These are phyloP conservation scores for Pluvianellus socialis DNA, from an alignment of 2,113 vertebrate species.

Conservation along the genomic window DNA sequence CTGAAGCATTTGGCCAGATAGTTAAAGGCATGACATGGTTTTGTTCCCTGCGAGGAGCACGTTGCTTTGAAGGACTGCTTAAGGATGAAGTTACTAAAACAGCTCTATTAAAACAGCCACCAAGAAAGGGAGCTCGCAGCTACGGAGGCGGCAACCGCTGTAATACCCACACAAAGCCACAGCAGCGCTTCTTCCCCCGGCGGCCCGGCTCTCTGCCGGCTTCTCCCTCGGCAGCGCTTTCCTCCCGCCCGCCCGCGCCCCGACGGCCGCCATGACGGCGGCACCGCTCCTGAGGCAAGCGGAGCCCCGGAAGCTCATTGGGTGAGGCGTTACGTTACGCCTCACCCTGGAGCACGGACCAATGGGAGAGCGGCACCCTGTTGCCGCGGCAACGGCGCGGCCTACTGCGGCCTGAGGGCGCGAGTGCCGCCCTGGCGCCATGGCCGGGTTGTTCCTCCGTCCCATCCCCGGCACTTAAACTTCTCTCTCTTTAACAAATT, in stretches of 20 bases:
- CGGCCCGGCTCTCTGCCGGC: too few relatives aligned
- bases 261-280: rapidly evolving
- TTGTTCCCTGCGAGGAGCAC: not conserved
- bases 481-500: not conserved
- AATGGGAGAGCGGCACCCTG: not conserved
- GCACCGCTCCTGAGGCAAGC: rapidly evolving
- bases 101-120: not conserved
- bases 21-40: not conserved
- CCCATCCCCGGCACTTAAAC: not conserved
- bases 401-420: not conserved
- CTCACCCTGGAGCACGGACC: not conserved
- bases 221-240: not conserved
- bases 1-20: not conserved
- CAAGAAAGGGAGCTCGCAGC: not conserved
- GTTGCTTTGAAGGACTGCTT: not conserved
- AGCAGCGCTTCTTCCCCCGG: too few relatives aligned
- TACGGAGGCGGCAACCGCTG: not conserved
- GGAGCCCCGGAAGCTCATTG: not conserved
- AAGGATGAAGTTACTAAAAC: not conserved
- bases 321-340: not conserved
- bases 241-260: rapidly evolving
- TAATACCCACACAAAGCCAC: not conserved
- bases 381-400: not conserved
- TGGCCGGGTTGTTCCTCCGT: not conserved
- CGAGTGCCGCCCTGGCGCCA: rapidly evolving